phyloP scores from a whole-genome alignment of 2,888 invertebrate genomes.

The Hemithea aestivaria region DNA sequence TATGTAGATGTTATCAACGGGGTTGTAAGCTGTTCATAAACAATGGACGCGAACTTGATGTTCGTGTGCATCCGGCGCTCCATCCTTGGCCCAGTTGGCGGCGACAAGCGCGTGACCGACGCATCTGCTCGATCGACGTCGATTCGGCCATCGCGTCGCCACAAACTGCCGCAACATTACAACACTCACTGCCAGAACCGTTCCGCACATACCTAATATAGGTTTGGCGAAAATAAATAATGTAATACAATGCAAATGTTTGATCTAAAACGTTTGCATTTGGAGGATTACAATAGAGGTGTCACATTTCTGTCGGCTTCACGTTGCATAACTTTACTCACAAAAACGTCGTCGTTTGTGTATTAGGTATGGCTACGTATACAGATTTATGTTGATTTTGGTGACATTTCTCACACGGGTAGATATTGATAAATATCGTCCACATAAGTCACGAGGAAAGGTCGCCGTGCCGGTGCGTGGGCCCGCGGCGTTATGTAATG shows the following conservation, averaged over 20 bases:
- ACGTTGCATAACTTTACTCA: conserved; percentile 7
- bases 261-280: conserved; percentile 20
- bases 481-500: conserved; percentile 47
- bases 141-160: conserved; percentile 32
- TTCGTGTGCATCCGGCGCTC: conserved; percentile 51
- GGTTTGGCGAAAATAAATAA: conserved; percentile 20
- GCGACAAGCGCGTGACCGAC: conserved; percentile 59
- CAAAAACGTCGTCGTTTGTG: conserved; percentile 11
- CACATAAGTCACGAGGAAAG: conserved; percentile 39
- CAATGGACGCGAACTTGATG: conserved; percentile 32
- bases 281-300: conserved; percentile 13
- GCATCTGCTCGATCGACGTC: conserved; percentile 43
- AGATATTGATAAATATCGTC: conserved; percentile 30
- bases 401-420: conserved; percentile 27
- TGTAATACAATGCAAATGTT: conserved; percentile 23
- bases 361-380: conserved; percentile 1
- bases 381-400: conserved; percentile 22
- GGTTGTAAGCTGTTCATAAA: conserved; percentile 25
- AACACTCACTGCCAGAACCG: conserved; percentile 39
- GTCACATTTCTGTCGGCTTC: conserved; percentile 15
- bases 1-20: conserved; percentile 17
- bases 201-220: conserved; percentile 35
- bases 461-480: conserved; percentile 37
- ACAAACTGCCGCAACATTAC: conserved; percentile 30
- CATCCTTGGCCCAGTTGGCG: conserved; percentile 65